Conservation (phyloP, 2,113 vertebrate species). For the Puma concolor region DNA sequence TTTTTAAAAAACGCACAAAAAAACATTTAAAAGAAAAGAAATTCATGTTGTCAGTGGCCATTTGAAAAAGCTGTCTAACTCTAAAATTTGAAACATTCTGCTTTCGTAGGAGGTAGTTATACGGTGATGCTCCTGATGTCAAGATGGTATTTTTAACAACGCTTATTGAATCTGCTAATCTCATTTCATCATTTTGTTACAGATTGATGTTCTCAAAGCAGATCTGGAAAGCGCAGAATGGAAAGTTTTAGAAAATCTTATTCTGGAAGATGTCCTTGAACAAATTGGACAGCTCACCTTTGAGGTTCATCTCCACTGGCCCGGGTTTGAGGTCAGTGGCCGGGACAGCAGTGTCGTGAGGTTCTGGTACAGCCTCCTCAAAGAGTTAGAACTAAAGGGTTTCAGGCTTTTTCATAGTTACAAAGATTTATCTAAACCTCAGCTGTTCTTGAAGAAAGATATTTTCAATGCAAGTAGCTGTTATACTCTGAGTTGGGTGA, state of each 20-base stretch:
- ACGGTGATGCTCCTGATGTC: not conserved
- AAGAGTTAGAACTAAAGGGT: conserved; percentile 91
- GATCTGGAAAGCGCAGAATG: conserved; percentile 97
- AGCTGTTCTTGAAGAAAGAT: conserved; percentile 92
- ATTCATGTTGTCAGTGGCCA: not conserved
- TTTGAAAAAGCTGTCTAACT: not conserved
- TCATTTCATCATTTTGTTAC: conserved; percentile 63
- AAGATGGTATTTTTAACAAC: not conserved
- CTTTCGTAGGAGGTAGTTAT: not conserved
- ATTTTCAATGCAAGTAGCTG: conserved; percentile 94
- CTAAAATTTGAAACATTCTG: conserved; percentile 12
- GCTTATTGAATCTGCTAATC: not conserved
- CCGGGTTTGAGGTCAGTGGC: conserved; percentile 96
- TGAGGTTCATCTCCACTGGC: conserved; percentile 96
- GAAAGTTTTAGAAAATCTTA: conserved; percentile 97
- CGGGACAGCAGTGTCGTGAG: conserved; percentile 93
- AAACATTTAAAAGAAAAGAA: not conserved
- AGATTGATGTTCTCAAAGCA: conserved; percentile 96
- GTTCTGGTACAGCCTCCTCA: conserved; percentile 97
- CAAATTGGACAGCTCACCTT: conserved; percentile 95
- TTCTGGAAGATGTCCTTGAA: conserved; percentile 93
- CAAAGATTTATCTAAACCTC: conserved; percentile 91
- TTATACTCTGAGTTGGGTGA: conserved; percentile 95
- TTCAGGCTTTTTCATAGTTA: conserved; percentile 94
- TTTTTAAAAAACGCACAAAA: too few relatives aligned